Conservation (phyloP, 1,140 invertebrate species). For the Hylaeus volcanicus region DNA sequence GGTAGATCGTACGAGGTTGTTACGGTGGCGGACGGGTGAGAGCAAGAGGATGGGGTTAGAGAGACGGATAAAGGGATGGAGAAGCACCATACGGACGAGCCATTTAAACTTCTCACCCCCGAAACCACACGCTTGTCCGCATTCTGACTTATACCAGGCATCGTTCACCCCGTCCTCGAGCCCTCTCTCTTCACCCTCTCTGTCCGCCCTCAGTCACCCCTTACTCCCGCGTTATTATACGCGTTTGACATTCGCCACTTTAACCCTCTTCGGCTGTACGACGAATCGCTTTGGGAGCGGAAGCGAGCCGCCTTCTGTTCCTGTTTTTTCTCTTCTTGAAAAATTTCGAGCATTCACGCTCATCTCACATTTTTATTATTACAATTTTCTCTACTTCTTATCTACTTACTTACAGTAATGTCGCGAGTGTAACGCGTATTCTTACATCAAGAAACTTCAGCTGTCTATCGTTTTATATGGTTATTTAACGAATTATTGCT, state of each 20-base stretch:
- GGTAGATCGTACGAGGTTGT: slow-evolving; percentile 24
- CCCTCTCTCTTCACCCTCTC: neutral
- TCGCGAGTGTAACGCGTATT: too few relatives aligned
- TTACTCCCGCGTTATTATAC: slow-evolving; percentile 61
- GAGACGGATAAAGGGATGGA: slow-evolving; percentile 66
- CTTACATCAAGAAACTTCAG: too few relatives aligned
- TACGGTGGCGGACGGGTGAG: slow-evolving; percentile 1
- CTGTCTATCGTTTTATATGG: too few relatives aligned
- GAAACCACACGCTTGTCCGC: slow-evolving; percentile 79
- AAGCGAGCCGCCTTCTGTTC: neutral
- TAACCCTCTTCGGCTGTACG: slow-evolving; percentile 54
- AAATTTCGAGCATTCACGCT: neutral
- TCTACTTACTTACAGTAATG: too few relatives aligned
- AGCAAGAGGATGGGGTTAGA: slow-evolving; percentile 42
- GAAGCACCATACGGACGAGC: slow-evolving; percentile 80
- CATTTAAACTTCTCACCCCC: slow-evolving; percentile 81
- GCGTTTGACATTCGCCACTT: slow-evolving; percentile 63
- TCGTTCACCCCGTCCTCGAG: slow-evolving; percentile 77
- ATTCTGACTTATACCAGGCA: slow-evolving; percentile 81
- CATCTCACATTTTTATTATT: neutral
- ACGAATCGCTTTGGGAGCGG: slow-evolving; percentile 26
- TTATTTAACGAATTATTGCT: too few relatives aligned
- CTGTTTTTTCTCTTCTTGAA: neutral
- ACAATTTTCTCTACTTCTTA: neutral
- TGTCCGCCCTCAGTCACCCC: slow-evolving; percentile 37